Evolutionary conservation across 2,888 invertebrate genomes (phyloP), one percentile per base, ranked within the genome.

Genomic region (Venusia cambrica): DNA sequence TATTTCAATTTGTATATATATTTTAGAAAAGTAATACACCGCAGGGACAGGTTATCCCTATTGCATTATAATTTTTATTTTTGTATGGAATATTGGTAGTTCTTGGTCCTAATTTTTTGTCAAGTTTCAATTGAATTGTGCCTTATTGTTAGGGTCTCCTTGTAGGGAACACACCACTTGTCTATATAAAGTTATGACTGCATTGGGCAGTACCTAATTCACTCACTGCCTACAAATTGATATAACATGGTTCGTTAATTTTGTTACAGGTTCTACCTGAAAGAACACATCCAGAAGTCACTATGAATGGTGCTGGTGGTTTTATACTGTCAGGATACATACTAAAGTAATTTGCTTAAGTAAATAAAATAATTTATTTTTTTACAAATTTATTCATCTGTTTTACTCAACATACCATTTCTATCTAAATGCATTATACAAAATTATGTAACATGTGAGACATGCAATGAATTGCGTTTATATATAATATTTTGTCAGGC

Each of bases 221-320:
- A n/a, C n/a, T n/a, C n/a, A n/a, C n/a, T n/a, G n/a, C n/a, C n/a
- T n/a, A n/a, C n/a, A n/a, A n/a, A n/a, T n/a, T n/a, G n/a, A n/a
- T n/a, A n/a, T n/a, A n/a, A n/a, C n/a, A n/a, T n/a, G n/a, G n/a
- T n/a, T n/a, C n/a, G n/a, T n/a, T n/a, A n/a, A n/a, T n/a, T n/a
- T 46, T 48, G 36, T 45, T 78, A 5, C 68, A 88, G 88, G 73
- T 88, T 13, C 78, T 97, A 44, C 92, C 94, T 1, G 93, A 95
- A 48, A 90, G 99, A 70, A 98, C 98, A 7, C 99, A 99, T 88
- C 99, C 99, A 1, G 93, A 95, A 67, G 96, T 98, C 15, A 91
- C 91, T 56, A 98, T 97, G 93, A 94, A 92, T 66, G 93, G 92
- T 22, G 91, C 91, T 38, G 95, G 98, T 62, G 99, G 99, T 1